phyloP scores from a whole-genome alignment of 2,888 invertebrate genomes.

The Apodemia mormo region DNA sequence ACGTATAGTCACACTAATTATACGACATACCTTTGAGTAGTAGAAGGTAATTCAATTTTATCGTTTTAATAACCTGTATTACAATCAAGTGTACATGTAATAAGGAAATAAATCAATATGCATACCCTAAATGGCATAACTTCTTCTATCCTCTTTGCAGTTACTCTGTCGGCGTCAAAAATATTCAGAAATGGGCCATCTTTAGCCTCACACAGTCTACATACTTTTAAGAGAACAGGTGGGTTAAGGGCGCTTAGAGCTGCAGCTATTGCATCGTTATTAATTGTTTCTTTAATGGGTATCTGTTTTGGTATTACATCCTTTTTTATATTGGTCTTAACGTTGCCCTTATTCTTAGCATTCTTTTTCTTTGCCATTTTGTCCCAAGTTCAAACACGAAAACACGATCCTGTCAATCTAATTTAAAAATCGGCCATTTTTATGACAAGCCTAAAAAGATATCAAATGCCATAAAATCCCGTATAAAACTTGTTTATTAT shows the following conservation, averaged over 20 bases:
- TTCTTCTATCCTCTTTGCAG: conserved; percentile 70
- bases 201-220: conserved; percentile 70
- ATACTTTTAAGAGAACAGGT: conserved; percentile 60
- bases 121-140: conserved; percentile 74
- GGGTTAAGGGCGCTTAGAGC: conserved; percentile 48
- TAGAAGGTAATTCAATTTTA: too few species aligned
- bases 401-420: conserved; percentile 19
- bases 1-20: too few species aligned
- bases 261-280: conserved; percentile 48
- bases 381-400: conserved; percentile 20
- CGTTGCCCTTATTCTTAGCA: conserved; percentile 51
- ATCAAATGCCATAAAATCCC: not conserved
- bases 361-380: conserved; percentile 35
- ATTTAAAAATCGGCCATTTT: conserved; percentile 35
- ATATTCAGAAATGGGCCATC: conserved; percentile 77
- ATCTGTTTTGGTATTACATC: conserved; percentile 43
- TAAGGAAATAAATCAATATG: not conserved
- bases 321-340: conserved; percentile 42
- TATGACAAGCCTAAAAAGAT: not conserved
- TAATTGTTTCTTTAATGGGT: conserved; percentile 35
- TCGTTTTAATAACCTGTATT: too few species aligned
- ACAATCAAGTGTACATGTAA: not conserved
- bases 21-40: too few species aligned
- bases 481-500: not conserved
- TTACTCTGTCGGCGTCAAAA: conserved; percentile 65